Percentiles rank a stretch among this genome's conserved stretches.
Evolutionary conservation across 2,888 invertebrate species (phyloP).

Genomic region (Alsophila aescularia): DNA sequence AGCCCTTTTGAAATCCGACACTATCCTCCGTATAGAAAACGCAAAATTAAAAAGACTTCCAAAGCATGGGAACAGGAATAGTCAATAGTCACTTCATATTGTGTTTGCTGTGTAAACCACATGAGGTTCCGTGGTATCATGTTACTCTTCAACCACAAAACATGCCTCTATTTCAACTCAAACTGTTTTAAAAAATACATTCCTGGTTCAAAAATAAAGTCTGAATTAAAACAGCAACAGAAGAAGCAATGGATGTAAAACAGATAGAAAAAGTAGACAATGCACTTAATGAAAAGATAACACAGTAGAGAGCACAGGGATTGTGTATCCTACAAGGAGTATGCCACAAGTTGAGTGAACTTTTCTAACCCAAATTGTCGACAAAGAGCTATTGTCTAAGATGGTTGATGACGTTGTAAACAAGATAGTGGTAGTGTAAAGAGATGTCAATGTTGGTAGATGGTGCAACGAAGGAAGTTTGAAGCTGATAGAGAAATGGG

Average conservation of each 20-base stretch:
- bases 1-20: constrained; percentile 73
- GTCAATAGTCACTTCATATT: constrained; percentile 84
- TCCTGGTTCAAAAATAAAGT: constrained; percentile 26
- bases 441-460: constrained; percentile 37
- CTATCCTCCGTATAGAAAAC: constrained; percentile 71
- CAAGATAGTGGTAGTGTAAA: constrained; percentile 50
- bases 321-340: constrained; percentile 75
- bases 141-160: constrained; percentile 58
- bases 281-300: constrained; percentile 27
- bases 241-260: constrained; percentile 48
- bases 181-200: constrained; percentile 38
- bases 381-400: constrained; percentile 73
- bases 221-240: not conserved
- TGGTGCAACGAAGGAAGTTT: constrained; percentile 39
- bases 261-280: constrained; percentile 15
- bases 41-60: constrained; percentile 74
- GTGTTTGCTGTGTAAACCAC: constrained; percentile 80
- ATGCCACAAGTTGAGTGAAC: constrained; percentile 77
- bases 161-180: constrained; percentile 26
- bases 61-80: constrained; percentile 75
- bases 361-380: constrained; percentile 75
- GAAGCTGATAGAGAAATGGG: constrained; percentile 28
- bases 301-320: constrained; percentile 53
- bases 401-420: constrained; percentile 65
- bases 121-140: constrained; percentile 74